Evolutionary conservation across 2,888 invertebrate genomes (phyloP).

Genomic region (Hartigia nigra): DNA sequence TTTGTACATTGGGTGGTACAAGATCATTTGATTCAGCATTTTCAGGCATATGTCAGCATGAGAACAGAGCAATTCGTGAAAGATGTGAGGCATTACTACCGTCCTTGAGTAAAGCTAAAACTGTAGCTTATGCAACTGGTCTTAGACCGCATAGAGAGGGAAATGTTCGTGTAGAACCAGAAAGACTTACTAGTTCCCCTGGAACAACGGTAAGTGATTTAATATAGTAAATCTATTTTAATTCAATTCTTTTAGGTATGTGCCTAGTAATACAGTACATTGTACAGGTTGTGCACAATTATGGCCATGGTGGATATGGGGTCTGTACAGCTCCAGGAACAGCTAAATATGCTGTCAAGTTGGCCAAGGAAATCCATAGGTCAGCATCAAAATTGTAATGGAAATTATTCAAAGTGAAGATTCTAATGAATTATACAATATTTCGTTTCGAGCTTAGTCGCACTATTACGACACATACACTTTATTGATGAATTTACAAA

Average conservation of each 20-base stretch:
- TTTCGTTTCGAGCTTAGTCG: no score
- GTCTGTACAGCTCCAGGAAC: conserved; percentile 92
- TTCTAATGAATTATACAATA: no score
- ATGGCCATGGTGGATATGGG: conserved; percentile 96
- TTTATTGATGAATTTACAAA: no score
- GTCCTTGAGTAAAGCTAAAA: conserved; percentile 65
- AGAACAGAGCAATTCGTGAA: conserved; percentile 81
- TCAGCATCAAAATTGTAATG: conserved; percentile 23
- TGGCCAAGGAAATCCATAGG: conserved; percentile 71
- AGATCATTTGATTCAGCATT: conserved; percentile 86
- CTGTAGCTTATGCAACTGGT: conserved; percentile 67
- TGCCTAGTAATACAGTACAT: conserved; percentile 5
- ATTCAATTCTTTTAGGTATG: conserved; percentile 6
- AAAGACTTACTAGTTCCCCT: conserved; percentile 57
- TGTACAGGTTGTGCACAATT: conserved; percentile 83
- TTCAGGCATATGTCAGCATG: conserved; percentile 74
- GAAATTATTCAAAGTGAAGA: neutral
- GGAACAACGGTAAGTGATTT: conserved; percentile 41
- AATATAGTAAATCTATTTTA: conserved; percentile 4
- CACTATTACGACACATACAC: no score
- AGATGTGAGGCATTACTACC: conserved; percentile 84
- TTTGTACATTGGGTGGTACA: conserved; percentile 86
- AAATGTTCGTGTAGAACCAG: conserved; percentile 78
- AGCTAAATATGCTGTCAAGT: conserved; percentile 77
- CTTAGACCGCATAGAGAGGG: conserved; percentile 84